These are phyloP conservation scores for Leptodactylus fuscus DNA, from an alignment of 2,113 vertebrate species.

Conservation along the genomic window DNA sequence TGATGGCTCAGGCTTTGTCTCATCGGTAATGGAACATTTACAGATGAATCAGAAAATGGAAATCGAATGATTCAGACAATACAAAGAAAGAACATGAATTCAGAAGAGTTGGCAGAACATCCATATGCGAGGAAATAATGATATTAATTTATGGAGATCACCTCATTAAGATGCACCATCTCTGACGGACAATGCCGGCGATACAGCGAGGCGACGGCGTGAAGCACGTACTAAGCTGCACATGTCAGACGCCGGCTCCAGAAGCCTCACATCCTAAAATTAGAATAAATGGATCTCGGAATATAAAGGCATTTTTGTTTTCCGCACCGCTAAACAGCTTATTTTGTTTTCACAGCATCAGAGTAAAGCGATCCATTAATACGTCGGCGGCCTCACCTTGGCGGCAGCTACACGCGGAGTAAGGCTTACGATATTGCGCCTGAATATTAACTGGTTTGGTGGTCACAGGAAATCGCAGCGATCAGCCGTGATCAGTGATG, in stretches of 20 bases:
- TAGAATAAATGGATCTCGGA: neutral
- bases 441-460: no score
- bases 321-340: constrained; percentile 24
- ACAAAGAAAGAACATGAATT: neutral
- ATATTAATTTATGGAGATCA: constrained; percentile 20
- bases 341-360: constrained; percentile 33
- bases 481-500: no score
- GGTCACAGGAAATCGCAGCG: neutral
- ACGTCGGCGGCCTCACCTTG: neutral
- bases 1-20: neutral
- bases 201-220: neutral
- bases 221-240: neutral
- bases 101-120: neutral
- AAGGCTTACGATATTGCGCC: neutral
- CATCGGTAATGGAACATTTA: neutral
- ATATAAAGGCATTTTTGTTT: constrained; percentile 5
- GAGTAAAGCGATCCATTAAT: constrained; percentile 18
- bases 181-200: neutral
- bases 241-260: neutral
- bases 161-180: neutral
- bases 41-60: constrained; percentile 4
- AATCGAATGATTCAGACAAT: neutral
- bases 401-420: neutral
- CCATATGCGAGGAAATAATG: neutral
- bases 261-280: neutral